Base-by-base conservation (phyloP, 2,797 vertebrate genomes). In the Tauraco hartlaubi region DNA sequence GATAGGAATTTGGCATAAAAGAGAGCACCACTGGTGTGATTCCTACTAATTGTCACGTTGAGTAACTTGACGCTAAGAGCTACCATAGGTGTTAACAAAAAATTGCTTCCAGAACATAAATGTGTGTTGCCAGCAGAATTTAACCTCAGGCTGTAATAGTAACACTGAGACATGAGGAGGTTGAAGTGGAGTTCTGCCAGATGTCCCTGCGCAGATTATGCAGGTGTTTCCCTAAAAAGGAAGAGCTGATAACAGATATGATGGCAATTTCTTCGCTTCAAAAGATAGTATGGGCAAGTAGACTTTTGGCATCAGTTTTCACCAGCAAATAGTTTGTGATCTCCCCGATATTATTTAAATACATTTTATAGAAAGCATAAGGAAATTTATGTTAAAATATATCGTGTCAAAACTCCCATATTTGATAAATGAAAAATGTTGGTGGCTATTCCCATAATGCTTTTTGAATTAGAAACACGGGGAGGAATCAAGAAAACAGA, bases 41-140 rank as follows among this genome's bases (percentile, higher is more conserved):
- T 96, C 72, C 68, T 92, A 71, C 81, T 95, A 94, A 96, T 93
- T 92, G 91, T 85, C 56, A 49, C 81, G 93, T 91, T 91, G 85
- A 89, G 92, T 85, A 96, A 96, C 64, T 87, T 87, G 90, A 96
- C 0, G 1, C 77, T 84, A 64, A 85, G 64, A 92, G 33, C 74
- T 93, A 92, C 91, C 71, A 56, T 90, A 96, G 91, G 93, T 95
- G 96, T 84, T 96, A 97, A 94, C 71, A 88, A 96, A 94, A 96
- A 94, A 96, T 97, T 97, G 71, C 71, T 96, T 96, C 96, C 92
- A 96, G 91, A 94, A 92, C 94, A 81, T 69, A 88, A 95, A 91
- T 90, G 28, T 87, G 61, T 96, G 49, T 86, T 92, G 91, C 91
- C 90, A 95, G 94, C 77, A 95, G 90, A 95, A 95, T 96, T 96